phyloP scores from a whole-genome alignment of 2,797 vertebrate genomes.

The Diglossa cyanea region DNA sequence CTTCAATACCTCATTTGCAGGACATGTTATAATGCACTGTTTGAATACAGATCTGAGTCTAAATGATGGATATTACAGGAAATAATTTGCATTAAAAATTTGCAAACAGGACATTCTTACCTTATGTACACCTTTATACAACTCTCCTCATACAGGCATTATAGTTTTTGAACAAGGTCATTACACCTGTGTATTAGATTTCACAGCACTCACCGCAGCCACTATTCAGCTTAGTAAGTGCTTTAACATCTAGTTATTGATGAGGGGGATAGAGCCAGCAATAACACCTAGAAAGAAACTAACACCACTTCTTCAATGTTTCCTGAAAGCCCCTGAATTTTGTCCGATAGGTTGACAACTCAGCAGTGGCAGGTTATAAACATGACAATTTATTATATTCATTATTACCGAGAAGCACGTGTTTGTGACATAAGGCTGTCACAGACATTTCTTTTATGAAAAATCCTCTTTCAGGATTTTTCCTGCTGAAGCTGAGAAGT shows the following conservation, averaged over 20 bases:
- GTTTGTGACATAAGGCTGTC: neutral
- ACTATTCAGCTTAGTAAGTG: neutral
- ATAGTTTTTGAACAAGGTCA: neutral
- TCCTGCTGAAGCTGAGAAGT: too few species aligned
- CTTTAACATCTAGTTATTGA: neutral
- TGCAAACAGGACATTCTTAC: neutral
- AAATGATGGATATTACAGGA: neutral
- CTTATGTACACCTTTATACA: neutral
- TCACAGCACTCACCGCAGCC: neutral
- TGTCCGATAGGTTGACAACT: neutral
- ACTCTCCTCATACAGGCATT: neutral
- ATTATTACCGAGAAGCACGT: neutral
- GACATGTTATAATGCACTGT: neutral
- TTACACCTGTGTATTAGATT: neutral
- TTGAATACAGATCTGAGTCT: neutral
- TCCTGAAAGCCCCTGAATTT: neutral
- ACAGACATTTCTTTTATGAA: too few species aligned
- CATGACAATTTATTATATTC: neutral
- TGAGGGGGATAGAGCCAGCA: neutral
- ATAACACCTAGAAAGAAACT: neutral
- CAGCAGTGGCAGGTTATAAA: neutral
- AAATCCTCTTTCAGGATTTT: too few species aligned
- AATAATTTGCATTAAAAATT: neutral
- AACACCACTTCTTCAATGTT: neutral
- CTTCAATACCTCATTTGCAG: neutral